These are phyloP conservation scores for Schizaphis graminum DNA, from an alignment of 2,888 invertebrate genomes.

Conservation along the genomic window DNA sequence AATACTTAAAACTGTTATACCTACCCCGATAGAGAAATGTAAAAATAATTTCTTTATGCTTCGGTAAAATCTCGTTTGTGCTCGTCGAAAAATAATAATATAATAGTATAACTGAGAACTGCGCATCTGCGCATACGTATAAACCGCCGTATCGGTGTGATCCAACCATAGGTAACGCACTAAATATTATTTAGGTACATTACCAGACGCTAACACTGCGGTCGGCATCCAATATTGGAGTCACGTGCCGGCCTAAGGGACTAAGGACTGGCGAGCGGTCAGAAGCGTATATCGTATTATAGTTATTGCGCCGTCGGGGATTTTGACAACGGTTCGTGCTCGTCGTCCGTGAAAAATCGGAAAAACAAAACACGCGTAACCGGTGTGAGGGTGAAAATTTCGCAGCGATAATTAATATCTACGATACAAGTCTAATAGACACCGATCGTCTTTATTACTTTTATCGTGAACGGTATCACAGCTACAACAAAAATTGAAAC, in stretches of 20 bases:
- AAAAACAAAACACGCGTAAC: not conserved
- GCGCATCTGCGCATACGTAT: not conserved
- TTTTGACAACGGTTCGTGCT: not conserved
- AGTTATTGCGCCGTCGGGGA: not conserved
- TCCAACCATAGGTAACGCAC: not conserved
- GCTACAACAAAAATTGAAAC: not conserved
- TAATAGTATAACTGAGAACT: not conserved
- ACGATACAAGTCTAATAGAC: not conserved
- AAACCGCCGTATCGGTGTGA: not conserved
- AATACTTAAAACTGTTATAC: not conserved
- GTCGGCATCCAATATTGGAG: not conserved
- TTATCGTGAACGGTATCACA: not conserved
- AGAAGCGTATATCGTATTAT: not conserved
- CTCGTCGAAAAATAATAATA: not conserved
- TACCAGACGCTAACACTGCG: not conserved
- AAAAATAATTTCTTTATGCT: not conserved
- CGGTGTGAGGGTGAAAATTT: not conserved
- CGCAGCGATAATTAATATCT: not conserved
- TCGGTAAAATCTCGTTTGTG: not conserved
- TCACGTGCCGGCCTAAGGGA: not conserved
- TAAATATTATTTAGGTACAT: conserved; percentile 10
- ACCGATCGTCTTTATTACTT: not conserved
- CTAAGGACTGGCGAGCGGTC: not conserved
- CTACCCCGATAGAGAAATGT: not conserved
- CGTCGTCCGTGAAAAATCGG: not conserved